Percentiles rank a stretch among this genome's conserved stretches.
These are phyloP conservation scores for Cisticola juncidis DNA, from an alignment of 2,113 vertebrate species.

Conservation along the genomic window DNA sequence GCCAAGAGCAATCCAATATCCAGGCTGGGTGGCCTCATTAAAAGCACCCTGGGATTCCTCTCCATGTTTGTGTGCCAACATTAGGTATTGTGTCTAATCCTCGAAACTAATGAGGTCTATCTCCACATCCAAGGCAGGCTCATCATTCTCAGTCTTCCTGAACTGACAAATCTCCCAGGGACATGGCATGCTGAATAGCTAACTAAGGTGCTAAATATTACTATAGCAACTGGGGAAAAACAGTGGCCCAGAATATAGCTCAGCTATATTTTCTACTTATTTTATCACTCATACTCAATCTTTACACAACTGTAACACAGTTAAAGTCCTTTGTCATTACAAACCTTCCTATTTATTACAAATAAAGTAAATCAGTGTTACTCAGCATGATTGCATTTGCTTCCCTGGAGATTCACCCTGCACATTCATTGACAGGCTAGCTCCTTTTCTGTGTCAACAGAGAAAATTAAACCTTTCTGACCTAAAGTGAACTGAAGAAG, in stretches of 20 bases:
- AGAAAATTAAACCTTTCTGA: constrained; percentile 31
- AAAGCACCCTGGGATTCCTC: not conserved
- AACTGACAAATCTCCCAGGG: constrained; percentile 6
- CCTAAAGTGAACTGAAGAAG: not conserved
- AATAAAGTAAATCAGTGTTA: not conserved
- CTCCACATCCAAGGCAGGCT: not conserved
- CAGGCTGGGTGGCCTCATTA: not conserved
- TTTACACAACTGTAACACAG: not conserved
- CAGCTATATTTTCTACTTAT: not conserved
- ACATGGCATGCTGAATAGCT: not conserved
- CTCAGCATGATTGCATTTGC: not conserved
- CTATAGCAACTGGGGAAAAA: constrained; percentile 28
- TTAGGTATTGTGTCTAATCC: not conserved
- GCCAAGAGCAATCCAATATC: accelerated
- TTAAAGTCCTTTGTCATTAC: not conserved
- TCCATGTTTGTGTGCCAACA: not conserved
- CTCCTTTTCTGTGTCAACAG: not conserved
- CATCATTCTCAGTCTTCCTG: not conserved
- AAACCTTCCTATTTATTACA: constrained; percentile 2
- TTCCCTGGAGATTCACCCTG: not conserved
- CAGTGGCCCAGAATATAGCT: not conserved
- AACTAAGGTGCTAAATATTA: constrained; percentile 16
- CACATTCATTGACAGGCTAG: not conserved
- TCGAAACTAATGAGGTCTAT: not conserved
- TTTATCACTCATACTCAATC: not conserved